phyloP scores from a whole-genome alignment of 30 jellyfish, hydroid and myxozoan genomes.

The Aurelia sp. region DNA sequence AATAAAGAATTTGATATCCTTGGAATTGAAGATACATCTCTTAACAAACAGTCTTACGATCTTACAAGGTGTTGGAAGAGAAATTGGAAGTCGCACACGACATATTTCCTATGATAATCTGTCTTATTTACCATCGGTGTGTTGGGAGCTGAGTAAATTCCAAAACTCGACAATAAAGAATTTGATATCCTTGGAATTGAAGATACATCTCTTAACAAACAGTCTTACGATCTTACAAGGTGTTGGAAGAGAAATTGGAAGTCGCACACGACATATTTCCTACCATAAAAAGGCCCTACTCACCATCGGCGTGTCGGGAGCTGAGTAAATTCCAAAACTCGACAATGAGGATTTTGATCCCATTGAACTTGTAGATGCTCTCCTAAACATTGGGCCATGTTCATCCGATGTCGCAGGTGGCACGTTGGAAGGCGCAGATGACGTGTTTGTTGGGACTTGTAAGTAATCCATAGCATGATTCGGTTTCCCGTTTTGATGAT shows the following conservation, averaged over 20 bases:
- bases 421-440: background rate
- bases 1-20: slow-evolving; percentile 31
- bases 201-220: slow-evolving; percentile 23
- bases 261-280: background rate
- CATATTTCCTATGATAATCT: too few relatives aligned
- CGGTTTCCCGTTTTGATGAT: slow-evolving; percentile 11
- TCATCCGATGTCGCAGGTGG: background rate
- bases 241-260: background rate
- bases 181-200: slow-evolving; percentile 39
- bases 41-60: too few relatives aligned
- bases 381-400: slow-evolving; percentile 17
- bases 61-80: background rate
- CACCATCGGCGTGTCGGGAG: slow-evolving; percentile 68
- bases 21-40: too few relatives aligned
- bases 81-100: too few relatives aligned
- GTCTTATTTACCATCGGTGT: slow-evolving; percentile 43
- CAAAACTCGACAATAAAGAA: slow-evolving; percentile 46
- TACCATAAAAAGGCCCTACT: background rate
- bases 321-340: slow-evolving; percentile 65
- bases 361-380: slow-evolving; percentile 39
- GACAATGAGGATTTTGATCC: slow-evolving; percentile 57
- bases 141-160: slow-evolving; percentile 61
- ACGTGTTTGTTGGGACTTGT: slow-evolving; percentile 46
- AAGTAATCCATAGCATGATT: slow-evolving; percentile 44
- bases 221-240: background rate